Conservation (phyloP, 2,888 invertebrate genomes). For the Diaprepes abbreviatus region DNA sequence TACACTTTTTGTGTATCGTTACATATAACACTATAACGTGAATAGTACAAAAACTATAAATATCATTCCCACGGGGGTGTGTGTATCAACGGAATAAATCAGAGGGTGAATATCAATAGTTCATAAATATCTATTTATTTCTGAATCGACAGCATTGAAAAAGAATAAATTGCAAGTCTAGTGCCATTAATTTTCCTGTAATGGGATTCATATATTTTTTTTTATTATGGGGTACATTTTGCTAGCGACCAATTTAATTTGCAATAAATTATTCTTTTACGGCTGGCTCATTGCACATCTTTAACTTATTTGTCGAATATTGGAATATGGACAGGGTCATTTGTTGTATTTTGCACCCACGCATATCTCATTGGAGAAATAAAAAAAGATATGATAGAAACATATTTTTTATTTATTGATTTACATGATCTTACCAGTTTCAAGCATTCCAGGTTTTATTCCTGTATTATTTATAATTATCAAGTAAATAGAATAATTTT, state of each 20-base stretch:
- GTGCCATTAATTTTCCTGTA: slow-evolving; percentile 11
- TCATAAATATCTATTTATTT: slow-evolving; percentile 48
- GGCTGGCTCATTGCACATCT: background rate
- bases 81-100: slow-evolving; percentile 37
- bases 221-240: background rate
- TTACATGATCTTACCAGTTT: no score
- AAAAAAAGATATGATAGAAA: no score
- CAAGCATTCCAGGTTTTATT: no score
- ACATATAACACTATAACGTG: slow-evolving; percentile 11
- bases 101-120: slow-evolving; percentile 47
- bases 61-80: slow-evolving; percentile 27
- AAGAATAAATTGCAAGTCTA: slow-evolving; percentile 28
- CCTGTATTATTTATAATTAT: no score
- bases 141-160: slow-evolving; percentile 30
- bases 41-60: slow-evolving; percentile 36
- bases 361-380: no score
- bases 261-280: slow-evolving; percentile 3
- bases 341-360: no score
- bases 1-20: background rate
- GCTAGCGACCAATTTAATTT: slow-evolving; percentile 7
- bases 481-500: no score
- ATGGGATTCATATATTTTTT: slow-evolving; percentile 5
- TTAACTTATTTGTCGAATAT: no score
- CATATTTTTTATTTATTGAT: no score
- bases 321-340: no score